Evolutionary conservation across 1,140 invertebrate genomes (phyloP), one percentile per base, ranked within the genome.

Genomic region (Macrocentrus cingulum): DNA sequence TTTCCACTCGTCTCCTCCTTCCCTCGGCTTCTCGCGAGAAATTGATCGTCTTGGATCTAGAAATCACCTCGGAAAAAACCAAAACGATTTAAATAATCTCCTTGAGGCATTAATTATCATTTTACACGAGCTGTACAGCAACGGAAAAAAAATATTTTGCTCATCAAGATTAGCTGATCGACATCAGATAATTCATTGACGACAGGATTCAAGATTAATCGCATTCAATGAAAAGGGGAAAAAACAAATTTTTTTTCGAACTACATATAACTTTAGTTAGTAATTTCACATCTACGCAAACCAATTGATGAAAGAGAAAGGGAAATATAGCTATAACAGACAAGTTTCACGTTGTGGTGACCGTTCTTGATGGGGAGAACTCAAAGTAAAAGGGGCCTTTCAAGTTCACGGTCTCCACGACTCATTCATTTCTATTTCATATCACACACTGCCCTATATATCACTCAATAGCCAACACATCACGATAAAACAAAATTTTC

Each of bases 341-440:
- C 49, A 36, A 51, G 15, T 51, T 51, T 51, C 9, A 34, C 49
- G 13, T 34, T 37, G 32, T 37, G 32, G 49, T 51, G 18, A 15
- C 3, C 1, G 20, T 25, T 7, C 13, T 9, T 16, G 4, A n/a
- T 49, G n/a, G 13, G 29, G 29, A 34, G 29, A 49, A 3, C 20
- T 15, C 15, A n/a, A 2, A 9, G 5, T 9, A 6, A 9, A 6
- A 25, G 13, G 1, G 7, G 13, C 6, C 3, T 5, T n/a, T 29
- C 46, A 49, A 49, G 46, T 49, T 49, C 46, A 49, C n/a, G 46
- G 46, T 49, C 16, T 34, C 29, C 29, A 34, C 11, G 6, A 34
- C 6, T 7, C 29, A 11, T 34, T 34, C 11, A 11, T 11, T 7
- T 34, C 11, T 7, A 34, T 34, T 7, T 11, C 6, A 7, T 34